Base-by-base conservation (phyloP, 2,113 vertebrate species). In the Thomomys bottae region DNA sequence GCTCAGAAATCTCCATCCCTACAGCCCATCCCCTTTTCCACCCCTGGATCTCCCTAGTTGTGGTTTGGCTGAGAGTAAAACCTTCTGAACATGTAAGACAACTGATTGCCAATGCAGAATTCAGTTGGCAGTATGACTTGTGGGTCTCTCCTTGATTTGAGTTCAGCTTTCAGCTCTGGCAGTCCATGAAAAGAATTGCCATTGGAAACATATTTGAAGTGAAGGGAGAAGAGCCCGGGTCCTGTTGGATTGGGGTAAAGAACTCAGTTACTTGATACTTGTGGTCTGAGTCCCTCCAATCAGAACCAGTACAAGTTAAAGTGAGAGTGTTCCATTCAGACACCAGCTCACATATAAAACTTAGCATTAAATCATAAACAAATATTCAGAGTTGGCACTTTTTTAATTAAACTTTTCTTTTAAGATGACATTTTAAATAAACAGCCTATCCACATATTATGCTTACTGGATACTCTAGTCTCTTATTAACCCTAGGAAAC, bases 391-490 rank as follows among this genome's bases (percentile, higher is more conserved):
- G 54, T 77, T 94, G 89, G 79, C 91, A 93, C 76, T 68, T 89
- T 84, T 87, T 95, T 78, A 93, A 93, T 94, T 91, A 90, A 94
- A 82, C 21, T 72, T 88, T 86, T 92, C 95, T 94, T 95, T 90
- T 71, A 77, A 84, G 68, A 67, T 93, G 86, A 11, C 45, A 59
- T 92, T 86, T 96, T 76, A 80, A 94, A 94, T 96, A 95, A 92
- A 93, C 68, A 83, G 54, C 21, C 42, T 78, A 42, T 81, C 59
- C 40, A 14, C 70, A 49, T 84, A 67, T 80, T 88, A 63, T 84
- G 36, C 72, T 73, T 84, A 92, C 68, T 79, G 15, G 63, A 64
- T 84, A 68, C 40, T 90, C 34, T 40, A 71, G 91, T 42, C 78
- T 76, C 63, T 95, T 87, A 79, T 93, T 92, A 94, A 92, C 81